These are phyloP conservation scores for Aeoliscus strigatus DNA, from an alignment of 2,797 vertebrate species.

Conservation along the genomic window DNA sequence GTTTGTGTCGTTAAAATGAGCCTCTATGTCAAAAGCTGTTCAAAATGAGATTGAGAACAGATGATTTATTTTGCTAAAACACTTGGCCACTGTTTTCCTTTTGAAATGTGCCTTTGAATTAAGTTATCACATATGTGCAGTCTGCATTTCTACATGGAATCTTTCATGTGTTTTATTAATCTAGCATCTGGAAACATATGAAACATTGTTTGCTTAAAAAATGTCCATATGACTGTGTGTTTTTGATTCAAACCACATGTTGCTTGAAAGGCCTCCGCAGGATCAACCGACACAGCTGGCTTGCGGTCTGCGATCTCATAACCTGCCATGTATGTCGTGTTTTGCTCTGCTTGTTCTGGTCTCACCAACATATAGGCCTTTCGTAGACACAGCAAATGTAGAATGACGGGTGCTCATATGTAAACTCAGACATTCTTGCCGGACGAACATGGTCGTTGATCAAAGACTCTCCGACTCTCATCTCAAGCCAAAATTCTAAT, in stretches of 20 bases:
- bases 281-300: constrained; percentile 59
- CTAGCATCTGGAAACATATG: constrained; percentile 37
- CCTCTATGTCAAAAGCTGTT: constrained; percentile 19
- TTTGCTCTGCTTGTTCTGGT: constrained; percentile 32
- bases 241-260: constrained; percentile 63
- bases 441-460: too few relatives aligned
- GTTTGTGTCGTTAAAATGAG: constrained; percentile 3
- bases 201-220: constrained; percentile 45
- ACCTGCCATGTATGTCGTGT: constrained; percentile 43
- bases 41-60: constrained; percentile 30
- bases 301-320: constrained; percentile 54
- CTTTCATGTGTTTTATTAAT: constrained; percentile 46
- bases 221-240: constrained; percentile 39
- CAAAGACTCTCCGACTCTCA: too few relatives aligned
- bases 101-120: constrained; percentile 16
- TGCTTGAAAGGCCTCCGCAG: constrained; percentile 42
- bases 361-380: neutral
- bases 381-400: too few relatives aligned
- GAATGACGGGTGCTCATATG: too few relatives aligned
- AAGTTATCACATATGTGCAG: constrained; percentile 22
- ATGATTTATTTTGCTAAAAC: too few relatives aligned
- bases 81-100: constrained; percentile 1
- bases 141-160: constrained; percentile 37
- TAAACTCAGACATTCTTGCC: too few relatives aligned
- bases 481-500: too few relatives aligned